Evolutionary conservation across 1,140 invertebrate genomes (phyloP), one percentile per base, ranked within the genome.

Genomic region (Forficula auricularia): DNA sequence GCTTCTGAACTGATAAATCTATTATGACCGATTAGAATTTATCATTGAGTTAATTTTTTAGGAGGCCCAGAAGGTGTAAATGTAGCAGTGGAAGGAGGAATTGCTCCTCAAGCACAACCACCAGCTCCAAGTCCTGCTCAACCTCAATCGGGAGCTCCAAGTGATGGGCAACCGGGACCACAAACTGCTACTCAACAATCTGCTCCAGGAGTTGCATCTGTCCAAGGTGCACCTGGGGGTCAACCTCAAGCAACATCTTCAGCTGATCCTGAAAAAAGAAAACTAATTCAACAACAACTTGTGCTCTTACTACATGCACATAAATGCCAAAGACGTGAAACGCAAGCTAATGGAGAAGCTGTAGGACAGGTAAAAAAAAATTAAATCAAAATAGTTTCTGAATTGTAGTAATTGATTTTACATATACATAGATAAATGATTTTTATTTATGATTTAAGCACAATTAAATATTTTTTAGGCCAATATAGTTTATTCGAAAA

Each of bases 211-310:
- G 12, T 14, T 16, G 22, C 32, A 18, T 46, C 43, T n/a, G n/a
- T n/a, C n/a, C n/a, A n/a, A n/a, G n/a, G n/a, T n/a, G n/a, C n/a
- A n/a, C n/a, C n/a, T n/a, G n/a, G n/a, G n/a, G n/a, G n/a, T n/a
- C n/a, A n/a, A n/a, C n/a, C n/a, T n/a, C n/a, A n/a, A 31, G 13
- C 54, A 36, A 50, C 54, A 48, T 64, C 72, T 35, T 68, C 73
- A 49, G 73, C 80, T 44, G 92, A 98, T 64, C 91, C 92, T 32
- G 94, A 98, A 59, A 98, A 98, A 56, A 70, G 92, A 38, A 98
- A 96, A 62, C 70, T 98, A n/a, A 98, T 99, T 44, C 94, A 98
- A 56, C 94, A 98, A 61, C 95, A 99, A 56, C 63, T 99, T 18
- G 91, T 98, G 30, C 62, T 99, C 9, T 65, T 99, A 19, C 68